Conservation (phyloP, 2,888 invertebrate genomes). For the Napeogenes sylphis region DNA sequence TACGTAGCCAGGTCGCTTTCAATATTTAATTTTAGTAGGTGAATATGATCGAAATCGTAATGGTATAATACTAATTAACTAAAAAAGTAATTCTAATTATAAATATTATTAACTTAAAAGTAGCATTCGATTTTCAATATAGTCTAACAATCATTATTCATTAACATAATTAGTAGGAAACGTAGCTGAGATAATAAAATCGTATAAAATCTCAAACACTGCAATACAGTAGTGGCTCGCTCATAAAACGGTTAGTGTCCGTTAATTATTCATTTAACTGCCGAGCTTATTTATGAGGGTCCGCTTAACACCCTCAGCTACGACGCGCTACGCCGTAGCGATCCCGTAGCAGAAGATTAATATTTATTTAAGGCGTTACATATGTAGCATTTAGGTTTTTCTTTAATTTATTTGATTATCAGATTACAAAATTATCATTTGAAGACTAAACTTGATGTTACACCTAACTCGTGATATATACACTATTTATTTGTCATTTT, state of each 20-base stretch:
- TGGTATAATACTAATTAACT: no score
- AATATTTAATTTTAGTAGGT: no score
- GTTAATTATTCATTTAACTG: slow-evolving; percentile 66
- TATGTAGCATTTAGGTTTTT: slow-evolving; percentile 14
- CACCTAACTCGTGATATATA: no score
- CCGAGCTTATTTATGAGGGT: slow-evolving; percentile 45
- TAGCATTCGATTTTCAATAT: no score
- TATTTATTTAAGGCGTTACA: slow-evolving; percentile 22
- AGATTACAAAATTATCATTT: background rate
- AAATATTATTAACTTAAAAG: no score
- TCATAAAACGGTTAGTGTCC: slow-evolving; percentile 53
- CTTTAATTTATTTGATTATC: slow-evolving; percentile 1
- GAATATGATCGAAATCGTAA: no score
- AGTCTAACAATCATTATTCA: background rate
- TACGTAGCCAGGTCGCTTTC: background rate
- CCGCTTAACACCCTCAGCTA: slow-evolving; percentile 36
- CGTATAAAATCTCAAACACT: slow-evolving; percentile 6
- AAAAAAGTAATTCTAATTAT: no score
- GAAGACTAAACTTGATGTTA: background rate
- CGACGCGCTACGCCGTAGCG: slow-evolving; percentile 39
- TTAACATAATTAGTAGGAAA: background rate
- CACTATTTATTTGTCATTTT: background rate
- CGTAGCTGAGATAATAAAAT: background rate
- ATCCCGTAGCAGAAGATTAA: slow-evolving; percentile 26
- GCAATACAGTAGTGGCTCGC: slow-evolving; percentile 13